phyloP scores from a whole-genome alignment of 2,797 vertebrate species.

The Mionectes olivaceus region DNA sequence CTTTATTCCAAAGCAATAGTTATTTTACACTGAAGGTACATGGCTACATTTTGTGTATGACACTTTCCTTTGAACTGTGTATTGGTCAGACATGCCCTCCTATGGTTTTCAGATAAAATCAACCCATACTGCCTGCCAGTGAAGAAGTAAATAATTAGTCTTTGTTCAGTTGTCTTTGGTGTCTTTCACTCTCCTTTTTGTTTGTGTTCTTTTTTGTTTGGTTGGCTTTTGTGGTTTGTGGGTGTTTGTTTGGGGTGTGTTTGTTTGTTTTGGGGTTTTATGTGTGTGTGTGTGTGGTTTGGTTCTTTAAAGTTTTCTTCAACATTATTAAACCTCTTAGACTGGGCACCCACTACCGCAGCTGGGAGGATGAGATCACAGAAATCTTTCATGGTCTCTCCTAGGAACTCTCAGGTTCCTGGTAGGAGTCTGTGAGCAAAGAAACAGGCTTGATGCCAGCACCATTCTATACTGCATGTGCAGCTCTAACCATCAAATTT shows the following conservation, averaged over 20 bases:
- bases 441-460: neutral
- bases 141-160: neutral
- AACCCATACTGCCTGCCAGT: neutral
- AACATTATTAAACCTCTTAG: neutral
- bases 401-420: neutral
- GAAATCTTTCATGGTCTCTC: neutral
- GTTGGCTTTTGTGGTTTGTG: neutral
- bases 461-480: neutral
- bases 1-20: neutral
- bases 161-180: neutral
- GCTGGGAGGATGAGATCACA: neutral
- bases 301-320: neutral
- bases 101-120: neutral
- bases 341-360: neutral
- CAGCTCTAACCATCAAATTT: neutral
- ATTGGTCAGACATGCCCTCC: neutral
- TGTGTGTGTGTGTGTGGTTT: rapidly evolving
- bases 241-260: neutral
- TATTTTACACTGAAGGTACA: neutral
- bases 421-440: neutral
- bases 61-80: neutral
- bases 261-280: neutral
- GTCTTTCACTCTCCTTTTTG: neutral
- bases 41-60: neutral
- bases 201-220: neutral